These are phyloP conservation scores for Eulemur rubriventer DNA, from an alignment of 2,797 vertebrate species.

Conservation along the genomic window DNA sequence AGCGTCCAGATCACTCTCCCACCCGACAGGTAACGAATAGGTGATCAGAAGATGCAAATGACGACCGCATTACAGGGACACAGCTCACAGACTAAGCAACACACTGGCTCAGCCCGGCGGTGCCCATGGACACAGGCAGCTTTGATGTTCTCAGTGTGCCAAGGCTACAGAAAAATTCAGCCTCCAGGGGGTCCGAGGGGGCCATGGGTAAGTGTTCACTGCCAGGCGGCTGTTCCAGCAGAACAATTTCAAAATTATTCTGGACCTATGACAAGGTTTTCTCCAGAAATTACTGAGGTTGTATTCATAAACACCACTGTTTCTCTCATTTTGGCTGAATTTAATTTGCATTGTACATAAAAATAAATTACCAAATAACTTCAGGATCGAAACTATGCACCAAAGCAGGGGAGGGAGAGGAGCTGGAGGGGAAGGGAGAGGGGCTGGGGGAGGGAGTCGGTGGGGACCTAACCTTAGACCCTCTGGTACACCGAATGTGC, in stretches of 20 bases:
- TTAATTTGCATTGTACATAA: not conserved
- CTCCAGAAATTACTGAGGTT: not conserved
- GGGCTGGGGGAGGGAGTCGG: too few species aligned
- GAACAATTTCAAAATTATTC: not conserved
- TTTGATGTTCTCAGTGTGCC: not conserved
- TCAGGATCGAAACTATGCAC: not conserved
- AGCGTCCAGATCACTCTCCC: not conserved
- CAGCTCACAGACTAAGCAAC: not conserved
- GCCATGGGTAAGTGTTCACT: not conserved
- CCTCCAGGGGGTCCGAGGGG: not conserved
- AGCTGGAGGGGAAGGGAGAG: too few species aligned
- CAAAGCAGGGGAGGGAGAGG: accelerated
- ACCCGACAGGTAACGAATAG: not conserved
- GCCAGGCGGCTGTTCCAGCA: not conserved
- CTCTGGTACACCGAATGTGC: accelerated
- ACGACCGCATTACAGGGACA: not conserved
- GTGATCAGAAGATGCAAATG: not conserved
- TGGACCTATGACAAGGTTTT: not conserved
- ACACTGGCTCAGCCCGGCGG: not conserved
- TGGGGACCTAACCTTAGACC: not conserved
- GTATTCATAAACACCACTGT: not conserved
- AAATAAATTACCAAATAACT: not conserved
- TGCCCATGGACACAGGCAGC: not conserved
- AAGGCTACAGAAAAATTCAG: not conserved
- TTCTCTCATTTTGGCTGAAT: not conserved